Conservation (phyloP, 2,888 invertebrate genomes). For the Gari tellinella region DNA sequence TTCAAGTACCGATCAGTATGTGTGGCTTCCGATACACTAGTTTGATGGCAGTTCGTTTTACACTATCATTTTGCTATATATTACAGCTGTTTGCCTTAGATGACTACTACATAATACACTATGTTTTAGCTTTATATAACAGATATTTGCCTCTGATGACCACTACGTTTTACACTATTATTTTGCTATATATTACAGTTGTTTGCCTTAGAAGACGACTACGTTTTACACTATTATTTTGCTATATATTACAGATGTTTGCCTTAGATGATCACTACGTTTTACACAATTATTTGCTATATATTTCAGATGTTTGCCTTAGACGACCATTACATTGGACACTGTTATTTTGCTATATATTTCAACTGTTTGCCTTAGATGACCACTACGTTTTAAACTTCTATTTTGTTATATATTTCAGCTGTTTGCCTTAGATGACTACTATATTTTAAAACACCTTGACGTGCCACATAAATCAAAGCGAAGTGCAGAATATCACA, state of each 20-base stretch:
- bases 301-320: no score
- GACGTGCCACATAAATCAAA: slow-evolving; percentile 87
- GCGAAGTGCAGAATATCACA: slow-evolving; percentile 86
- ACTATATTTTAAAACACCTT: slow-evolving; percentile 88
- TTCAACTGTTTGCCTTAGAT: slow-evolving; percentile 89
- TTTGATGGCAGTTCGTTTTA: slow-evolving; percentile 90
- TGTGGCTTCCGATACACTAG: no score
- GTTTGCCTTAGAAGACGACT: slow-evolving; percentile 88
- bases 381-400: slow-evolving; percentile 89
- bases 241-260: no score
- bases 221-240: no score
- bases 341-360: no score
- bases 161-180: slow-evolving; percentile 89
- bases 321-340: no score
- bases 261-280: no score
- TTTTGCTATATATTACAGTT: slow-evolving; percentile 85
- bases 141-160: no score
- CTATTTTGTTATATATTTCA: slow-evolving; percentile 81
- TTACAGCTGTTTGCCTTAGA: slow-evolving; percentile 88
- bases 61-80: slow-evolving; percentile 70
- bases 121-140: no score
- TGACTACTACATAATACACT: slow-evolving; percentile 89
- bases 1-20: no score
- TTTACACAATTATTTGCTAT: no score
- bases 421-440: slow-evolving; percentile 89